Conservation (phyloP, 2,113 vertebrate species). For the Pungitius pungitius region DNA sequence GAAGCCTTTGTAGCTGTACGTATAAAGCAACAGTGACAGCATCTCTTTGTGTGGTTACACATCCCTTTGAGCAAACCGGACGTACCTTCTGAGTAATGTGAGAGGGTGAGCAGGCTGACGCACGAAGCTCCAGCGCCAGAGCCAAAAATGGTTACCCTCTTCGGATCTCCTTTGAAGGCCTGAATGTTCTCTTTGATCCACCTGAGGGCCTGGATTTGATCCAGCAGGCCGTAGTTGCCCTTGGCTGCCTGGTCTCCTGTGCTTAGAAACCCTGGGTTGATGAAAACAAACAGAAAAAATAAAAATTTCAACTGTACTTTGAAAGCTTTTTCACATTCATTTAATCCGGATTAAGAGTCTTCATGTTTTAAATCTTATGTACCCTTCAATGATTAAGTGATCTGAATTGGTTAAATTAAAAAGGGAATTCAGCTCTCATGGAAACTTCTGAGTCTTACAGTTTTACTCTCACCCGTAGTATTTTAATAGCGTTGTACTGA, state of each 20-base stretch:
- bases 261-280: slow-evolving; percentile 90
- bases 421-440: background rate
- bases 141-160: slow-evolving; percentile 96
- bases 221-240: slow-evolving; percentile 96
- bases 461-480: background rate
- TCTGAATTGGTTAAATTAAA: background rate
- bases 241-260: slow-evolving; percentile 97
- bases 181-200: slow-evolving; percentile 98
- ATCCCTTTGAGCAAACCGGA: background rate
- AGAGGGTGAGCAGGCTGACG: slow-evolving; percentile 94
- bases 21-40: background rate
- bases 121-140: slow-evolving; percentile 96
- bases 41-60: background rate
- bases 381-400: background rate
- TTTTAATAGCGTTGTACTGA: background rate
- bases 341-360: background rate
- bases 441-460: background rate
- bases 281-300: slow-evolving; percentile 34
- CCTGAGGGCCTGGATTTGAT: slow-evolving; percentile 95
- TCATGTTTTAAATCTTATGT: background rate
- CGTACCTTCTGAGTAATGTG: slow-evolving; percentile 97
- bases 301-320: slow-evolving; percentile 5
- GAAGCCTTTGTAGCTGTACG: background rate
- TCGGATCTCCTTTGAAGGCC: slow-evolving; percentile 94
- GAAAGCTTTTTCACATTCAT: slow-evolving; percentile 3